Evolutionary conservation across 1,140 invertebrate species (phyloP).

Genomic region (Drosophila ficusphila): DNA sequence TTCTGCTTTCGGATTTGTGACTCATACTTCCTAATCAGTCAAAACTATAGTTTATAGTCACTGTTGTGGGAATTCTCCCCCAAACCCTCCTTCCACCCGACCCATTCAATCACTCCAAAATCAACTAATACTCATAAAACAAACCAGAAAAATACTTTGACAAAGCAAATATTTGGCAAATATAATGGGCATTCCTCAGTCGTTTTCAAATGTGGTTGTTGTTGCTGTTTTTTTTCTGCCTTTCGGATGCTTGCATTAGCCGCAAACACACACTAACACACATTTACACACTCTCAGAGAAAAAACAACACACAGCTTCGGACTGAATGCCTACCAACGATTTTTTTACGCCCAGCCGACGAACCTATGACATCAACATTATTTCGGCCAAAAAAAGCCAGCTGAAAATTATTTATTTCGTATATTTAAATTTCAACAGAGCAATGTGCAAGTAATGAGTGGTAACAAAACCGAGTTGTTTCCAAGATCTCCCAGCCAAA

Average conservation of each 20-base stretch:
- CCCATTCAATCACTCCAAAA: conserved; percentile 41
- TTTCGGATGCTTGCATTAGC: conserved; percentile 64
- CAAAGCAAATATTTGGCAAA: conserved; percentile 62
- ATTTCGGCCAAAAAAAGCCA: conserved; percentile 57
- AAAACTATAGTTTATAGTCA: conserved; percentile 31
- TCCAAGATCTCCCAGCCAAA: background rate
- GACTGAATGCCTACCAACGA: conserved; percentile 62
- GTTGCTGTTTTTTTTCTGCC: conserved; percentile 23
- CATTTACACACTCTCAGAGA: conserved; percentile 16
- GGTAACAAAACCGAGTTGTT: background rate
- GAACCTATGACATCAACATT: conserved; percentile 72
- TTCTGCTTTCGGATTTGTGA: conserved; percentile 12
- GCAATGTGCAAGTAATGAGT: conserved; percentile 46
- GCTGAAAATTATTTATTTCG: conserved; percentile 39
- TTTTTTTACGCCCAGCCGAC: conserved; percentile 48
- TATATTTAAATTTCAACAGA: conserved; percentile 50
- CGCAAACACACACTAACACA: conserved; percentile 25
- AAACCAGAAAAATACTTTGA: conserved; percentile 58
- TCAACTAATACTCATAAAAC: conserved; percentile 48
- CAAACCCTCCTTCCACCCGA: conserved; percentile 9
- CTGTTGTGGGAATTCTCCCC: background rate
- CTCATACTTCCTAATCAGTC: conserved; percentile 32
- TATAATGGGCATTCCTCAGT: conserved; percentile 55
- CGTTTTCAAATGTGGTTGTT: conserved; percentile 43
- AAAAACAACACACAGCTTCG: conserved; percentile 23